Evolutionary conservation across 2,888 invertebrate species (phyloP).

Genomic region (Ashinkailepas kermadecensis): DNA sequence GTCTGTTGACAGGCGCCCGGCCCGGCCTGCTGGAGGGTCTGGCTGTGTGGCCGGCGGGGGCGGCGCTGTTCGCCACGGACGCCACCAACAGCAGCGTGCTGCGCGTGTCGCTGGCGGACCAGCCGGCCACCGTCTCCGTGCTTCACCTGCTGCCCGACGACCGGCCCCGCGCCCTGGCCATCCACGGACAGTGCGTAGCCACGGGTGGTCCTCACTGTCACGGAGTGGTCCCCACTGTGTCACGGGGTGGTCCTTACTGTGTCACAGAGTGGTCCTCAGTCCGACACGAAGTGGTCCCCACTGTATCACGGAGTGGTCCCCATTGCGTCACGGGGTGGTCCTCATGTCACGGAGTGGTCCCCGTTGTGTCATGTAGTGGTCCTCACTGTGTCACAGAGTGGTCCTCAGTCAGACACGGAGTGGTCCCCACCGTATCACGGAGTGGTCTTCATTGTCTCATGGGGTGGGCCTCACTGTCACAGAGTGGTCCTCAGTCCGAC

Average conservation of each 20-base stretch:
- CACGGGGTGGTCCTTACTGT: neutral
- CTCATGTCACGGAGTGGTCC: neutral
- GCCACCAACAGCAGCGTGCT: neutral
- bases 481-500: no score
- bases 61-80: neutral
- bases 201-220: no score
- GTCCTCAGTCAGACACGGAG: no score
- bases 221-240: no score
- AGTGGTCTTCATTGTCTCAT: no score
- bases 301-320: neutral
- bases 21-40: constrained; percentile 1
- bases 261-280: no score
- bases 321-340: neutral
- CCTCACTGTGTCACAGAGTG: no score
- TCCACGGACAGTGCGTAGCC: neutral
- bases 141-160: constrained; percentile 2
- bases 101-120: neutral
- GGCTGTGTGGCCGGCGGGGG: neutral
- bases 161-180: neutral
- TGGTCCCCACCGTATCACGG: no score
- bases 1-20: neutral
- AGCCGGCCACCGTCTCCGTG: neutral
- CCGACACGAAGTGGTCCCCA: neutral
- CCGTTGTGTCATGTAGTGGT: neutral
- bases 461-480: no score